phyloP scores from a whole-genome alignment of 2,113 vertebrate species.

The Triplophysa rosa region DNA sequence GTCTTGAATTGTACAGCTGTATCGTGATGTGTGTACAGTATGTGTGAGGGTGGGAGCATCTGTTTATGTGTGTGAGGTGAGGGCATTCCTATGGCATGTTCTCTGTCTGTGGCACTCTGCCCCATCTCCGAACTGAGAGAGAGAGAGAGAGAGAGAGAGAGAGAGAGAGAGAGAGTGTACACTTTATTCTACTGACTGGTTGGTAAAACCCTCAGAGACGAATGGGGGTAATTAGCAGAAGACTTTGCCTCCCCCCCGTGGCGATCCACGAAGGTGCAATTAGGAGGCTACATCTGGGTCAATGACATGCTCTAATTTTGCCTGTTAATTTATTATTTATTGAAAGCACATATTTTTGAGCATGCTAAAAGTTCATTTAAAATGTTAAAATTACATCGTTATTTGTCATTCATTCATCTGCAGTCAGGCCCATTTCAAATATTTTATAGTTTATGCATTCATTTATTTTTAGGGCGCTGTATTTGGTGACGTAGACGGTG shows the following conservation, averaged over 20 bases:
- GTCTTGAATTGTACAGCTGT: background rate
- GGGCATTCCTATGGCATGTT: slow-evolving; percentile 50
- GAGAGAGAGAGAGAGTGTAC: slow-evolving; percentile 26
- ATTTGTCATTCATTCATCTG: too few species aligned
- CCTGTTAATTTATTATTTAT: background rate
- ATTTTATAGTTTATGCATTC: too few species aligned
- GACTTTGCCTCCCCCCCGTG: slow-evolving; percentile 53
- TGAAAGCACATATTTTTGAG: background rate
- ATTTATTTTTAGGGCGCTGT: too few species aligned
- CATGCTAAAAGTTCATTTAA: background rate
- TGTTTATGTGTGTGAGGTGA: slow-evolving; percentile 23
- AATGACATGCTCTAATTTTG: background rate
- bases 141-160: slow-evolving; percentile 29
- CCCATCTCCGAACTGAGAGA: slow-evolving; percentile 35
- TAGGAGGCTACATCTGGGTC: slow-evolving; percentile 13
- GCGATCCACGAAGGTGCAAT: slow-evolving; percentile 28
- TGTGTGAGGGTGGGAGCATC: slow-evolving; percentile 27
- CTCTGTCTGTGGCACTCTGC: slow-evolving; percentile 41
- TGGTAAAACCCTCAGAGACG: background rate
- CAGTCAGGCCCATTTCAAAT: too few species aligned
- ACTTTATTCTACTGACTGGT: slow-evolving; percentile 33
- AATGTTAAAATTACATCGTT: too few species aligned
- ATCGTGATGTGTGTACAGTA: background rate
- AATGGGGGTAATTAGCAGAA: slow-evolving; percentile 1
- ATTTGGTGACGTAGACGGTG: background rate